phyloP scores from a whole-genome alignment of 2,797 vertebrate species.

The Hybognathus amarus region DNA sequence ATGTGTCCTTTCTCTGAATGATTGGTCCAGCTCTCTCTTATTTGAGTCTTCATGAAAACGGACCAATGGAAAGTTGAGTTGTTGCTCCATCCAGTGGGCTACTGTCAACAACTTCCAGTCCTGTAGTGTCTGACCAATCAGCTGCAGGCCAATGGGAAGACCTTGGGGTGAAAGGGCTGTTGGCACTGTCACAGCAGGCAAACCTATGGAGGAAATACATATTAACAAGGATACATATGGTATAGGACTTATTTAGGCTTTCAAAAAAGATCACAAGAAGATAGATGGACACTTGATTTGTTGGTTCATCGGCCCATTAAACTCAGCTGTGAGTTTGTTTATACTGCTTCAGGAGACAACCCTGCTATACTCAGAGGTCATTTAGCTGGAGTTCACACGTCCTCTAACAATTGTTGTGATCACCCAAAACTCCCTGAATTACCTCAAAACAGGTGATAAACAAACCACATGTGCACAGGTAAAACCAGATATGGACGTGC shows the following conservation, averaged over 20 bases:
- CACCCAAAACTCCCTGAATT: background rate
- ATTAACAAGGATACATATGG: background rate
- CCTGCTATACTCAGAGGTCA: background rate
- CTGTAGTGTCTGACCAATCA: slow-evolving; percentile 85
- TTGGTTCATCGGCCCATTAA: background rate
- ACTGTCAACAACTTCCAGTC: slow-evolving; percentile 87
- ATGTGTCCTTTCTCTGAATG: background rate
- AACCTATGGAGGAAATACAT: slow-evolving; percentile 72
- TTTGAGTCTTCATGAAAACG: slow-evolving; percentile 67
- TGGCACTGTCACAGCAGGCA: slow-evolving; percentile 90
- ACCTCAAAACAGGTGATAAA: background rate
- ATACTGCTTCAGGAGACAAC: background rate
- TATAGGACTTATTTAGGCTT: background rate
- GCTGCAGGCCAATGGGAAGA: slow-evolving; percentile 91
- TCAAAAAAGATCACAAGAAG: background rate
- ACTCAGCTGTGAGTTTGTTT: slow-evolving; percentile 4
- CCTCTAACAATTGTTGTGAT: background rate
- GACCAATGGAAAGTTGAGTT: slow-evolving; percentile 85
- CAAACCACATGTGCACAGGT: background rate
- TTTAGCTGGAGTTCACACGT: background rate
- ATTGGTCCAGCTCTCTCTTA: background rate
- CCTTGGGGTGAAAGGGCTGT: slow-evolving; percentile 84
- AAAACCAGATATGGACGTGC: background rate
- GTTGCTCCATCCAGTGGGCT: slow-evolving; percentile 92
- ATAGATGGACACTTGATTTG: background rate